Evolutionary conservation across 2,797 vertebrate species (phyloP).

Genomic region (Pristis pectinata): DNA sequence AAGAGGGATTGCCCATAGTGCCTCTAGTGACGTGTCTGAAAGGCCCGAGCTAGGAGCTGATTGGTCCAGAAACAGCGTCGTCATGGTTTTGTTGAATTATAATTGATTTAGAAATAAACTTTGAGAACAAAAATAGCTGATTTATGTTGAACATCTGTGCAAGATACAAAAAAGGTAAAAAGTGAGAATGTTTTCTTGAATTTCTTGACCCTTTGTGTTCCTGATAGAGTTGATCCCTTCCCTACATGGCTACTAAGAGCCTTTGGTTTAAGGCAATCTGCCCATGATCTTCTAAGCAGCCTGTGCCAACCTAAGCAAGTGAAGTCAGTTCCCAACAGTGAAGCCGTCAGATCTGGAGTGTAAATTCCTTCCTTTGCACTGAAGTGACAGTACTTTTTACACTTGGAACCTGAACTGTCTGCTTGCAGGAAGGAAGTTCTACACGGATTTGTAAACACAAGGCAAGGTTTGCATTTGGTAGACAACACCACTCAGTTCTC

Average conservation of each 20-base stretch:
- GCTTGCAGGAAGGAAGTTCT: slow-evolving; percentile 16
- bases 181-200: not conserved
- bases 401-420: not conserved
- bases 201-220: not conserved
- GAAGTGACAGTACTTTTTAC: not conserved
- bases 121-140: not conserved
- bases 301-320: slow-evolving; percentile 10
- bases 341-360: not conserved
- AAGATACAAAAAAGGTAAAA: not conserved
- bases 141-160: slow-evolving; percentile 5
- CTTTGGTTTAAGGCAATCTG: not conserved
- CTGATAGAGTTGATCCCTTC: slow-evolving; percentile 8
- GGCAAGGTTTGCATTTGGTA: not conserved
- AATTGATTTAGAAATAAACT: not conserved
- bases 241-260: slow-evolving; percentile 23
- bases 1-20: too few species aligned
- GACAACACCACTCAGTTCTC: not conserved
- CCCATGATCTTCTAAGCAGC: not conserved
- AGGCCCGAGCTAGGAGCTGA: too few species aligned
- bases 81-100: not conserved
- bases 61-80: not conserved
- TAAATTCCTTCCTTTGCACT: not conserved
- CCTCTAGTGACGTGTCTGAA: too few species aligned
- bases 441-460: not conserved
- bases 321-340: not conserved